These are phyloP conservation scores for Heloderma charlesbogerti DNA, from an alignment of 2,113 vertebrate genomes.

Conservation along the genomic window DNA sequence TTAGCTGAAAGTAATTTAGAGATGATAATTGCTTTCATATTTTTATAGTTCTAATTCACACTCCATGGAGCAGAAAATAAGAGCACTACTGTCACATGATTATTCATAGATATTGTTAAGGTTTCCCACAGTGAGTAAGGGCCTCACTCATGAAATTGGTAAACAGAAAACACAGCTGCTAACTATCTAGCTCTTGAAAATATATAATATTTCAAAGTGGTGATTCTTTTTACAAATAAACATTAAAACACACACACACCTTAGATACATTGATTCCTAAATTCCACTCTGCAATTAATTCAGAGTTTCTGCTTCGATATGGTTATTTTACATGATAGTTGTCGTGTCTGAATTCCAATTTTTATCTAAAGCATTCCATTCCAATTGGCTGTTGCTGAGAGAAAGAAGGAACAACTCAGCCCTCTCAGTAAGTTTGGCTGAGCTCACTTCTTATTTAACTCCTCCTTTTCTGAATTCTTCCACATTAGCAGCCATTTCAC, in stretches of 20 bases:
- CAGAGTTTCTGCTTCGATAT: background rate
- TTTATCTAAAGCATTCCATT: background rate
- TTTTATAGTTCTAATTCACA: slow-evolving; percentile 52
- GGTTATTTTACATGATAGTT: background rate
- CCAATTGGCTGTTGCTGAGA: no score
- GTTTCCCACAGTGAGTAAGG: slow-evolving; percentile 41
- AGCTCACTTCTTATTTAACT: background rate
- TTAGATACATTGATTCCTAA: background rate
- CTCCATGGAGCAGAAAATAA: slow-evolving; percentile 59
- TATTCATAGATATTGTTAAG: slow-evolving; percentile 44
- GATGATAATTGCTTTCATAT: slow-evolving; percentile 60
- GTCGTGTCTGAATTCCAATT: background rate
- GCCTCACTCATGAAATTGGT: slow-evolving; percentile 38
- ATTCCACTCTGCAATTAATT: background rate
- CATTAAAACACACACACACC: background rate
- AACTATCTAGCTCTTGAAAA: slow-evolving; percentile 8
- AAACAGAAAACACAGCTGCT: slow-evolving; percentile 40
- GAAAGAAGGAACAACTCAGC: background rate
- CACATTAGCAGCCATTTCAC: background rate
- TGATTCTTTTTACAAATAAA: slow-evolving; percentile 11
- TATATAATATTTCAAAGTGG: slow-evolving; percentile 24
- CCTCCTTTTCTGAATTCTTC: background rate
- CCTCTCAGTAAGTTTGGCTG: background rate
- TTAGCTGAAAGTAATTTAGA: slow-evolving; percentile 57
- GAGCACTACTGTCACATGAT: slow-evolving; percentile 31